Evolutionary conservation across 2,888 invertebrate genomes (phyloP), one percentile per base, ranked within the genome.

Genomic region (Mechanitis mazaeus): DNA sequence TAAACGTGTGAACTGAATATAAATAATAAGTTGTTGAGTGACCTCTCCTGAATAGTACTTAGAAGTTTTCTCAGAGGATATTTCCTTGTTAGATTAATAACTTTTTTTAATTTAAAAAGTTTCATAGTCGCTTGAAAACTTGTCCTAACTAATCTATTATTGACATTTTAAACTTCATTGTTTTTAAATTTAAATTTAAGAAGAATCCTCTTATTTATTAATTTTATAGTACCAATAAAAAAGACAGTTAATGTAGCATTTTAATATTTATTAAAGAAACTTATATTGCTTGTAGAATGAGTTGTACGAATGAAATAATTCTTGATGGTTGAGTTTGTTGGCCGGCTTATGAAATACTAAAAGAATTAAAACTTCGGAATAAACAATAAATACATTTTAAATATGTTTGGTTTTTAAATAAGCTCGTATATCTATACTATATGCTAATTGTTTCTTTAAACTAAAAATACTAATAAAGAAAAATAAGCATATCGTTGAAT

Each of bases 331-430:
- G 61, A 67, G 64, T 70, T 77, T 72, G 70, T 71, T 67, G 55
- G 58, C 72, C 72, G 74, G 75, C 71, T 76, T 76, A 72, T 74
- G 72, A 75, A 80, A 79, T 76, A 72, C 70, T 78, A 72, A 76
- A 77, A 80, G 76, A 79, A 80, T 80, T 80, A 79, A 76, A 80
- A 77, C 77, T 79, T 74, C 62, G 63, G 4, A 59, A 71, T 58
- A 54, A 63, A 69, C 64, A 77, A 74, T 68, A 71, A 75, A 74
- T 70, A 68, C 68, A 75, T 72, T 71, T 71, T 69, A 72, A 75
- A 72, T 74, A 74, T 74, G 68, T 69, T 55, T 60, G 9, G 42
- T 42, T 3, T 42, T 42, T 11, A 42, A 42, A 7, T 42, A 9
- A 7, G 9, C 9, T 42, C 1, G 42, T 42, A 9, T 1, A 42